Evolutionary conservation across 1,140 invertebrate genomes (phyloP), one percentile per base, ranked within the genome.

Genomic region (Pemphigus obesinymphae): DNA sequence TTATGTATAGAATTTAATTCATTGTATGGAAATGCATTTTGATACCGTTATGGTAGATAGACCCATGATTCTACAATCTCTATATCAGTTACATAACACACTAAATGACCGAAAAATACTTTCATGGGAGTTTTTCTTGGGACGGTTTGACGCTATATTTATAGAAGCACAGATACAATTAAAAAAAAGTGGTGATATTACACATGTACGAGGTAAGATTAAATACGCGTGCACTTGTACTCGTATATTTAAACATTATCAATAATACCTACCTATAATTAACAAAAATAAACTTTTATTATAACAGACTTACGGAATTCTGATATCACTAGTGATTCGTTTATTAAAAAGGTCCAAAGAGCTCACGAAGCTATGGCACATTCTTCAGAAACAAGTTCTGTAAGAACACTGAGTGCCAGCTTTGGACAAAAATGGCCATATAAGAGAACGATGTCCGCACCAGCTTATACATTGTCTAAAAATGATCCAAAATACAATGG

Each of bases 41-140:
- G 96, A 97, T 88, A 89, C 94, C 48, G 96, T 99, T 66, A 97
- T 99, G 82, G 92, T 96, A 48, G 98, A 99, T 87, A 90, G 98
- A 45, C 96, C 97, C 1, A 95, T 99, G 91, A 96, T 99, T 43
- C 90, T 99, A n/a, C 96, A 98, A 87, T 94, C 95, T 0, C 90
- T 99, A 23, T 96, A 97, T 88, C 95, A 99, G 86, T 89, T 99
- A 3, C 94, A 97, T 85, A 98, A 97, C 86, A 93, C 95, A 8
- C 89, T 99, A 3, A 94, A 93, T 83, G 95, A 98, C 86, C 89
- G 96, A 53, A 92, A 92, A 83, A 95, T 99, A 83, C 89, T 99
- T 10, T 92, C 92, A 1, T 99, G 98, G 97, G 96, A 99, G 82
- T 99, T 99, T 89, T 99, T 99, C 87, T 89, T 99, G 6, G 97